Evolutionary conservation across 2,113 vertebrate species (phyloP), one percentile per base, ranked within the genome.

Genomic region (Tachycineta bicolor): DNA sequence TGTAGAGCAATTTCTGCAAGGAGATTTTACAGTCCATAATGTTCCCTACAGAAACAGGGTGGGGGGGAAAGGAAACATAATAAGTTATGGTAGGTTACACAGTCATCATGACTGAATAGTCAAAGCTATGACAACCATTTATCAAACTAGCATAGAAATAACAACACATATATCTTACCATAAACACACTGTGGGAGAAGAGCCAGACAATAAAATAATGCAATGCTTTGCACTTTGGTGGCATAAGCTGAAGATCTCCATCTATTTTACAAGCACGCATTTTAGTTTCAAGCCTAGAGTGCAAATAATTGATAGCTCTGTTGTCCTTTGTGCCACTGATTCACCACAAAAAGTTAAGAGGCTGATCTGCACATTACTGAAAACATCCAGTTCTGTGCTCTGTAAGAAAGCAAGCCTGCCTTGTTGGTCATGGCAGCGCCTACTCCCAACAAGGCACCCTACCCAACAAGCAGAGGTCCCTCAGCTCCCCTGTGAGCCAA

Each of bases 91-190:
- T 55, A 89, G 31, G 67, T 91, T 93, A 92, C 68, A 86, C n/a
- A 90, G 79, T 34, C 88, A 90, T 92, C 87, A 83, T 70, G 59
- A 93, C 92, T 67, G 79, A 94, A 83, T 29, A 90, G 52, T 94
- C 60, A 94, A 88, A 97, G 63, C 75, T 93, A 68, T 65, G 85
- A 90, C 90, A 92, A 19, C 63, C 44, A 68, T 96, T 92, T 93
- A 86, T 88, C 92, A 94, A 92, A 68, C 41, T 71, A 64, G 68
- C 68, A 70, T 29, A 83, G 60, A 90, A 92, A 83, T 89, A 95
- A 96, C 69, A 89, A 67, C 47, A 77, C 52, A 88, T 83, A 44
- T 16, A 88, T 92, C 85, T 90, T 94, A 74, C 58, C 68, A 81
- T 52, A 94, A 94, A 93, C 6, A 23, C 52, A 88, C 71, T 56